These are phyloP conservation scores for Macrobrachium nipponense DNA, from an alignment of 1,140 invertebrate species.

Conservation along the genomic window DNA sequence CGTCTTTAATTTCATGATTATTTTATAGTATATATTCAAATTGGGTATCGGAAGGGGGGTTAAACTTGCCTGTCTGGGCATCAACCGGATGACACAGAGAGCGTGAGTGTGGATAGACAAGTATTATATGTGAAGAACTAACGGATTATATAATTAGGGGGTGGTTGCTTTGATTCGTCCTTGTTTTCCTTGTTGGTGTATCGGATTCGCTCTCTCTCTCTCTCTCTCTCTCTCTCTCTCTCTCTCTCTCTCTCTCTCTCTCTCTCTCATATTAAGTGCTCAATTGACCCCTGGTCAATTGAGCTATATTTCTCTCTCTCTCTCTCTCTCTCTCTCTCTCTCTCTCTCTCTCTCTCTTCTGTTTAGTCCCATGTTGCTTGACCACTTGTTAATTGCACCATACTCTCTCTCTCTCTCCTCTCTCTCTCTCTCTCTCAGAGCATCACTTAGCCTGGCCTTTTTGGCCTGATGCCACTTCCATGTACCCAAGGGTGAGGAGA, in stretches of 20 bases:
- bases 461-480: not conserved
- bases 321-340: too few species aligned
- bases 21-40: too few species aligned
- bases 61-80: too few species aligned
- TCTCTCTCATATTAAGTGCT: not conserved
- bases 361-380: not conserved
- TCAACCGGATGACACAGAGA: too few species aligned
- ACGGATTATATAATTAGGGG: not conserved
- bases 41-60: too few species aligned
- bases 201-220: slow-evolving; percentile 13
- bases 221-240: slow-evolving; percentile 25
- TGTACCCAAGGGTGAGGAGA: not conserved
- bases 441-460: not conserved
- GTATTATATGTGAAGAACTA: too few species aligned
- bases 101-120: too few species aligned
- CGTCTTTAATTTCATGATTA: too few species aligned
- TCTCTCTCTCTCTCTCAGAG: slow-evolving; percentile 31
- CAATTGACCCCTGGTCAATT: too few species aligned
- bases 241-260: slow-evolving; percentile 3
- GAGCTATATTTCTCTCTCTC: too few species aligned
- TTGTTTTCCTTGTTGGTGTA: slow-evolving; percentile 8
- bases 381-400: not conserved
- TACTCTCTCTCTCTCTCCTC: not conserved
- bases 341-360: too few species aligned
- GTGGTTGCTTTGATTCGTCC: not conserved